Evolutionary conservation across 2,797 vertebrate species (phyloP).

Genomic region (Eupleurogrammus muticus): DNA sequence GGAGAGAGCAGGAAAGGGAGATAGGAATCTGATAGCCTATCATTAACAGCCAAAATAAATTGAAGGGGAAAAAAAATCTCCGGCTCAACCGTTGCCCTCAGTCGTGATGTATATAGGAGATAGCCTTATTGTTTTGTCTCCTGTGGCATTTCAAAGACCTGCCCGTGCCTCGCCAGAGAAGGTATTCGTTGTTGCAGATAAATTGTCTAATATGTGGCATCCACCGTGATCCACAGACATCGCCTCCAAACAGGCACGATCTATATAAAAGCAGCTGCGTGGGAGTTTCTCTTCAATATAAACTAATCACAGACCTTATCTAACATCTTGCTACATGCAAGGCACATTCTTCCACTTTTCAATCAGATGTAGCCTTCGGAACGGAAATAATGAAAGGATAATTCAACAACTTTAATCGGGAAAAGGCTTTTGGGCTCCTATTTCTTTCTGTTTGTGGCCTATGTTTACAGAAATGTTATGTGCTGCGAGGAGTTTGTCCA

Average conservation of each 20-base stretch:
- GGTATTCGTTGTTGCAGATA: conserved; percentile 64
- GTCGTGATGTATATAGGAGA: conserved; percentile 70
- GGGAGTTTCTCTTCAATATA: conserved; percentile 33
- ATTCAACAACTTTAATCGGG: not conserved
- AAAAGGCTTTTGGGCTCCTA: not conserved
- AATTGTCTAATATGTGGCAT: conserved; percentile 58
- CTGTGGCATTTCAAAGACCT: conserved; percentile 52
- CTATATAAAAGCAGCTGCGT: conserved; percentile 48
- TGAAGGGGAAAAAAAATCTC: conserved; percentile 70
- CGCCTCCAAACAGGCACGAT: conserved; percentile 41
- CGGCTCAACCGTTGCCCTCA: conserved; percentile 68
- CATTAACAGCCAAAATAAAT: conserved; percentile 87
- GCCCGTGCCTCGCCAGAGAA: conserved; percentile 32
- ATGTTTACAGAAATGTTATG: not conserved
- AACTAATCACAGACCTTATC: conserved; percentile 30
- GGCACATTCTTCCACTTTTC: conserved; percentile 3
- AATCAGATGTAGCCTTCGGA: conserved; percentile 3
- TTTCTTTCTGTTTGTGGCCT: not conserved
- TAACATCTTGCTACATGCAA: conserved; percentile 5
- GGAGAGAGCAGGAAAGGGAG: conserved; percentile 83
- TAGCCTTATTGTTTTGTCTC: conserved; percentile 67
- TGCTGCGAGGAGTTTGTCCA: not conserved
- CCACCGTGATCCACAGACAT: conserved; percentile 50
- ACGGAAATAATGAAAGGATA: not conserved
- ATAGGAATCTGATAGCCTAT: conserved; percentile 87